Evolutionary conservation across 1,140 invertebrate genomes (phyloP).

Genomic region (Varroa destructor): DNA sequence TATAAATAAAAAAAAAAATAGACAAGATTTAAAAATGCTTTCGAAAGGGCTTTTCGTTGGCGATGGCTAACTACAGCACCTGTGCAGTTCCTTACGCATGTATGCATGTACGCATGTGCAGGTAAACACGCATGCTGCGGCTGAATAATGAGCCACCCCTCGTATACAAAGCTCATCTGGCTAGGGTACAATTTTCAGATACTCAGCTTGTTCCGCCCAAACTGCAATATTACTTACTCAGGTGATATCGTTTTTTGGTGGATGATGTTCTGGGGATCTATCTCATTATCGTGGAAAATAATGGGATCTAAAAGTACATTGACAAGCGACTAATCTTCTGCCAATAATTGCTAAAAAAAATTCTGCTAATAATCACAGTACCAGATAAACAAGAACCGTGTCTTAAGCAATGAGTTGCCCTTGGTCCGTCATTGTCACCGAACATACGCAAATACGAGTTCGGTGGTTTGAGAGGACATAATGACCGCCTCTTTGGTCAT

Average conservation of each 20-base stretch:
- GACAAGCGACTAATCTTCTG: neutral
- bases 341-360: too few relatives aligned
- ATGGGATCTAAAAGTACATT: neutral
- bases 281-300: neutral
- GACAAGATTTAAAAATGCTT: too few relatives aligned
- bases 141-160: neutral
- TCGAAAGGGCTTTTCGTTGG: conserved; percentile 56
- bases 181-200: neutral
- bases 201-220: neutral
- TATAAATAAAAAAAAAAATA: neutral
- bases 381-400: too few relatives aligned
- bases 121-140: neutral
- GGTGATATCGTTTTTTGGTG: neutral
- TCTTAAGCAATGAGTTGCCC: too few relatives aligned
- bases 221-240: neutral
- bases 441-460: neutral
- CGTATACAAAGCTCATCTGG: conserved; percentile 13
- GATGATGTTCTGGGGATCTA: neutral
- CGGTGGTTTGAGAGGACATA: neutral
- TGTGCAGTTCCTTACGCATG: conserved; percentile 31
- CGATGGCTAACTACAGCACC: conserved; percentile 50
- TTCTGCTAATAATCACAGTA: too few relatives aligned
- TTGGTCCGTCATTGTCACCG: too few relatives aligned
- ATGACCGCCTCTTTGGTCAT: neutral
- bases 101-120: neutral